Evolutionary conservation across 2,113 vertebrate species (phyloP), one percentile per base, ranked within the genome.

Genomic region (Gallinago paraguaiae): DNA sequence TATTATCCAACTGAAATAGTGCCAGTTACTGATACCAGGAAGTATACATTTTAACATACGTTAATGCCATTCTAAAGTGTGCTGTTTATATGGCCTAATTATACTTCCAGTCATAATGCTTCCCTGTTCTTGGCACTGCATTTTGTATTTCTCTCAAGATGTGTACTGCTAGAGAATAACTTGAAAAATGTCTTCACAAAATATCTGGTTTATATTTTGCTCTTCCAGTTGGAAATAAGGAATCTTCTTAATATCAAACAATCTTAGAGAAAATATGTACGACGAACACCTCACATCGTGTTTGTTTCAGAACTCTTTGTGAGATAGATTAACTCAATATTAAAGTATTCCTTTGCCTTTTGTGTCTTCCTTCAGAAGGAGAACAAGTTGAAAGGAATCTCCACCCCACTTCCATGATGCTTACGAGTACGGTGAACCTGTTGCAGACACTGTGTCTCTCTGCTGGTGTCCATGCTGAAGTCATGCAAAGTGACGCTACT

Each of bases 331-430:
- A 72, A 30, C 13, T 59, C 2, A 3, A 2, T 64, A 28, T 61
- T 46, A 84, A 37, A 39, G 9, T 15, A 33, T 74, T 69, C 25
- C 27, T 86, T 79, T 87, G 50, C 37, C 51, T 90, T 96, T 63
- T 87, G 35, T 86, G 43, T 79, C 54, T 90, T 67, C 27, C 89
- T 96, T 83, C 96, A 99, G 99, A 99, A 97, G 98, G 96, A 7
- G 99, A 99, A 63, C 98, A 98, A 71, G 90, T 97, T 68, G 99
- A 99, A 93, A 98, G 98, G 95, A 99, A 98, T 96, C 95, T 98
- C 33, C 99, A 99, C 92, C 99, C 99, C 15, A 99, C 99, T 28
- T 98, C 99, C 23, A 98, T 99, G 98, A 98, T 99, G 99, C 96
- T 99, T 70, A 99, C 98, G 81, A 99, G 99, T 94, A 99, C 99